Evolutionary conservation across 2,797 vertebrate species (phyloP), one percentile per base, ranked within the genome.

Genomic region (Mormyrus proboscirostris): DNA sequence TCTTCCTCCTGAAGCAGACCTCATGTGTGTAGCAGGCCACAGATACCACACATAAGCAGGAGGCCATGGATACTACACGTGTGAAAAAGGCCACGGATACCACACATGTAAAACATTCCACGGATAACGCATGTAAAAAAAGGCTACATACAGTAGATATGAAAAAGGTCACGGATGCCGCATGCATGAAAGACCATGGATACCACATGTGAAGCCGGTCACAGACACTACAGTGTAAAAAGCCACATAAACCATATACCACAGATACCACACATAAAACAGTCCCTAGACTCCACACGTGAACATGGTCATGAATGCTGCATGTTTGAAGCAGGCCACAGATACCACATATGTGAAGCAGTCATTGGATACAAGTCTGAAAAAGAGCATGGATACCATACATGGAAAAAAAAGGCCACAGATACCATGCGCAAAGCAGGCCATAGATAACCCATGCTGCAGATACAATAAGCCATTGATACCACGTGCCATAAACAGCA

Each of bases 1-100:
- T 76, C 33, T 88, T 83, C 41, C 41, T 51, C 62, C 29, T 91
- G 89, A 82, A 73, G 29, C 73, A 88, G 49, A 87, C 89, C 38
- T 10, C 3, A 55, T 6, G 2, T 33, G 47, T 47, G 53, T n/a
- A 79, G 4, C 14, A 38, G 12, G 29, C 82, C 83, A 83, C 51
- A 12, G 85, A 49, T 33, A 59, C 89, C 22, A 22, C 3, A 44
- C 33, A 69, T 50, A 29, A 6, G 33, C 22, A 73, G 14, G 65
- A 38, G 44, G 12, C 14, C 33, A 22, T 51, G 59, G 38, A 65
- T 41, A 57, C 51, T 19, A 44, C 88, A 65, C 14, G 2, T 14
- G n/a, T 38, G 49, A 76, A 33, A 62, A 9, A 69, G 65, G 33
- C 33, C 69, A 88, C 33, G 1, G 47, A 53, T 50, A 76, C 14